Evolutionary conservation across 2,888 invertebrate species (phyloP), one percentile per base, ranked within the genome.

Genomic region (Diarsia dahlii): DNA sequence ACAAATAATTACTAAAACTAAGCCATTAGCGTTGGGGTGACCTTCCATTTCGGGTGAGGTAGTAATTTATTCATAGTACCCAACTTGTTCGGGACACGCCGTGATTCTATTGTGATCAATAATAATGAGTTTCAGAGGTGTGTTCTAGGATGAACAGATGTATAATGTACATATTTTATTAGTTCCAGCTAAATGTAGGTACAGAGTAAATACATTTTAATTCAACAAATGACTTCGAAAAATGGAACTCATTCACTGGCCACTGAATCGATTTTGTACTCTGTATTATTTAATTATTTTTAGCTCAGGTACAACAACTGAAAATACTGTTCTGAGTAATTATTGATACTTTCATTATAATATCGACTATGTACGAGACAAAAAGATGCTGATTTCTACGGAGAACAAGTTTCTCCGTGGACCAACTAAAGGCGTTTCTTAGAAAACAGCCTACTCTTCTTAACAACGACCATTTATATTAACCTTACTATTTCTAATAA

Each of bases 51-150:
- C 82, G 87, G 87, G 74, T 64, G 62, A 74, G 79, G 81, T 77
- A 76, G 84, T 90, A 86, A 91, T 90, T 91, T 90, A 92, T 92
- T 92, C 91, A 92, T 89, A 86, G 76, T 79, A 88, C 85, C 84
- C 84, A 84, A 87, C 86, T 82, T 86, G 84, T 87, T 80, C 81
- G 86, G 78, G 66, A 81, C 74, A 34, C 39, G 28, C 75, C 63
- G 73, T 82, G 88, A 90, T 85, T 84, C 85, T 78, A 78, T 82
- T 88, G 82, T 89, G 83, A 89, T 90, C 90, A 89, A 91, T 91
- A 91, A 87, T 90, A 88, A 90, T 90, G 87, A 89, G 83, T 71
- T 81, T 73, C 82, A 68, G 74, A 85, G 80, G 70, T 83, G 52
- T 56, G 56, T 75, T 67, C n/a, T 23, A n/a, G 34, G n/a, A n/a